Evolutionary conservation across 2,113 vertebrate genomes (phyloP).

Genomic region (Panurus biarmicus): DNA sequence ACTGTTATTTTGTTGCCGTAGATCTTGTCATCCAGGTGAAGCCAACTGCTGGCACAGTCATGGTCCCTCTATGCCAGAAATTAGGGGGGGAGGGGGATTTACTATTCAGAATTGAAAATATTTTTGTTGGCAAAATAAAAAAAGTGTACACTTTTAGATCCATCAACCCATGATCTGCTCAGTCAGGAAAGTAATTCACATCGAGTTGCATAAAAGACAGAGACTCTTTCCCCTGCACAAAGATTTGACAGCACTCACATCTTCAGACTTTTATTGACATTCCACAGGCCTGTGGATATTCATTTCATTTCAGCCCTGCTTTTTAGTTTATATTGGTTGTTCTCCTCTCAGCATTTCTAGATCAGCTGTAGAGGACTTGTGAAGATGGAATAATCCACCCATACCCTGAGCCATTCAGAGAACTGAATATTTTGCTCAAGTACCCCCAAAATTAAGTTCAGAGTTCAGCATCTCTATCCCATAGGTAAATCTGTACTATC

Average conservation of each 20-base stretch:
- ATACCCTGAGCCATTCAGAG: not conserved
- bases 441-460: not conserved
- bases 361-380: not conserved
- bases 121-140: not conserved
- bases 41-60: not conserved
- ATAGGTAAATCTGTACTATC: not conserved
- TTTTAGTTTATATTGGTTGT: not conserved
- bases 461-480: not conserved
- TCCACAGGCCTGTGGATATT: not conserved
- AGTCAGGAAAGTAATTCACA: not conserved
- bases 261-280: not conserved
- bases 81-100: not conserved
- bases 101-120: not conserved
- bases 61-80: not conserved
- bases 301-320: not conserved
- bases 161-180: not conserved
- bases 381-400: not conserved
- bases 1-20: not conserved
- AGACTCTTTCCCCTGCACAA: not conserved
- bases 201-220: not conserved
- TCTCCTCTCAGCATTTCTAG: not conserved
- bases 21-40: not conserved
- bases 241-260: not conserved
- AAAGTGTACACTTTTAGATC: not conserved
- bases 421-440: not conserved